Evolutionary conservation across 2,113 vertebrate species (phyloP).

Genomic region (Sinocyclocheilus rhinocerous): DNA sequence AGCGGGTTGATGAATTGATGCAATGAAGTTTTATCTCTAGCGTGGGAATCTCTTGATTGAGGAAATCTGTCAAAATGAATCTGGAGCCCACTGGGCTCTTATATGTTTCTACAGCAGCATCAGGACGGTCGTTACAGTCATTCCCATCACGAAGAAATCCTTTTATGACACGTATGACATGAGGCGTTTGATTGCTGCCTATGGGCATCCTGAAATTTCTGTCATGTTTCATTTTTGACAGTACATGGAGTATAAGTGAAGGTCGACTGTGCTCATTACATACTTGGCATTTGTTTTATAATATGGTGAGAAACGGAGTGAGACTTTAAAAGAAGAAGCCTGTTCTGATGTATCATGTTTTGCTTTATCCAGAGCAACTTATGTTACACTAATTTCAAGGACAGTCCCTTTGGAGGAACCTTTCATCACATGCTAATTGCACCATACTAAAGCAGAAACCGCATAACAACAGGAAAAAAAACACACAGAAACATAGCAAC

Average conservation of each 20-base stretch:
- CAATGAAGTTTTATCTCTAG: conserved; percentile 13
- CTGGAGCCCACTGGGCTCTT: neutral
- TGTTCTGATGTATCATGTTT: no score
- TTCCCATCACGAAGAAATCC: neutral
- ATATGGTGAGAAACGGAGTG: neutral
- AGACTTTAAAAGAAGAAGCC: neutral
- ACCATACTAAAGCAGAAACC: no score
- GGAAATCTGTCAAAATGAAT: conserved; percentile 23
- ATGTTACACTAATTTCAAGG: no score
- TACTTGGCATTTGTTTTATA: neutral
- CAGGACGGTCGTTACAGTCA: neutral
- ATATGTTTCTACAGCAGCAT: neutral
- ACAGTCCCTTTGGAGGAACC: no score
- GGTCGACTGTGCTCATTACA: neutral
- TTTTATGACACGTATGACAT: conserved; percentile 2
- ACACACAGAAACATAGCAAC: no score
- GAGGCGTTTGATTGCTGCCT: conserved; percentile 1
- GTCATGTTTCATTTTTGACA: neutral
- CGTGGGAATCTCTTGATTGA: conserved; percentile 26
- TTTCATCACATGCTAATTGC: no score
- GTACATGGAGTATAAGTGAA: neutral
- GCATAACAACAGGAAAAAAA: no score
- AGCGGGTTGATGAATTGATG: conserved; percentile 14
- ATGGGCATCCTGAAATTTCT: neutral
- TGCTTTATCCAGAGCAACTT: no score